phyloP scores from a whole-genome alignment of 2,888 invertebrate genomes.

The Agrotis clavis region DNA sequence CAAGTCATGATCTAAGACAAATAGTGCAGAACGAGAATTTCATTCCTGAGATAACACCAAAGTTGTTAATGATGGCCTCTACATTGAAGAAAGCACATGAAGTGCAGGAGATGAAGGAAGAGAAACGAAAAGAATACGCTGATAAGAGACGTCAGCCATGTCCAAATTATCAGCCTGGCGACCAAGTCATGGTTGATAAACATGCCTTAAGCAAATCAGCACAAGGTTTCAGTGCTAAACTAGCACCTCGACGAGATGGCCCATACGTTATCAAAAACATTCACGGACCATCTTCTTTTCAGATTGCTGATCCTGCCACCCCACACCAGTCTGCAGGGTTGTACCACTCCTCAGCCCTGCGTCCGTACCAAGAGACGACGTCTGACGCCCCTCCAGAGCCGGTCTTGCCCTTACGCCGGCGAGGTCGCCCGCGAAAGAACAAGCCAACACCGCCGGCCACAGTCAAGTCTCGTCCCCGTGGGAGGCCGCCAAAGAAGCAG shows the following conservation, averaged over 20 bases:
- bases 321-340: neutral
- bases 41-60: slow-evolving; percentile 3
- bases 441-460: slow-evolving; percentile 4
- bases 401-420: slow-evolving; percentile 12
- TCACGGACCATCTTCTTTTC: slow-evolving; percentile 17
- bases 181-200: slow-evolving; percentile 12
- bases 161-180: slow-evolving; percentile 8
- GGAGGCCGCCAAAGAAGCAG: slow-evolving; percentile 23
- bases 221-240: slow-evolving; percentile 9
- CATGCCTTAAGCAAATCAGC: slow-evolving; percentile 5
- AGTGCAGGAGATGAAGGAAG: slow-evolving; percentile 50
- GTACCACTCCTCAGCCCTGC: slow-evolving; percentile 7
- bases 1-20: neutral
- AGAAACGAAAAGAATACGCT: slow-evolving; percentile 34
- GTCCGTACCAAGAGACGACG: neutral
- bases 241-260: slow-evolving; percentile 7
- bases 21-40: slow-evolving; percentile 1
- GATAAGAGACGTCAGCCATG: slow-evolving; percentile 2
- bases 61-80: slow-evolving; percentile 5
- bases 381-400: slow-evolving; percentile 1
- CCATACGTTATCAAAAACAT: slow-evolving; percentile 3
- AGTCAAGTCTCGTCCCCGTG: slow-evolving; percentile 11
- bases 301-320: neutral
- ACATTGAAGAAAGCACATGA: slow-evolving; percentile 31
- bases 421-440: slow-evolving; percentile 24